Conservation (phyloP, 2,888 invertebrate species). For the Pycnomerus fuliginosus region DNA sequence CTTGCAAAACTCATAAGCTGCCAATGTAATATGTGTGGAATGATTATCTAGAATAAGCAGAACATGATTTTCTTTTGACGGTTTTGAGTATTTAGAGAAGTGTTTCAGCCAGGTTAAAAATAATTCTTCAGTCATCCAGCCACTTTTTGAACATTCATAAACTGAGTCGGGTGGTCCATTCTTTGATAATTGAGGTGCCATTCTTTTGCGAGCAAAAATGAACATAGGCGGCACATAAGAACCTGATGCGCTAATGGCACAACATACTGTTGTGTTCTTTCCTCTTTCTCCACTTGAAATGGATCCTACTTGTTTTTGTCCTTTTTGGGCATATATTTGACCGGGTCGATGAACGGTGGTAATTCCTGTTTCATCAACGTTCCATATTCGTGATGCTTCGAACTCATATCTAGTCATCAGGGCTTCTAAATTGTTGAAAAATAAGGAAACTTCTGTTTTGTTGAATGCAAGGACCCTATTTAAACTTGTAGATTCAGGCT, state of each 20-base stretch:
- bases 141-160: conserved; percentile 21
- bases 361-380: conserved; percentile 48
- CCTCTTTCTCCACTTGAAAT: conserved; percentile 12
- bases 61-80: too few species aligned
- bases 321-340: conserved; percentile 33
- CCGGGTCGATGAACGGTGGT: conserved; percentile 45
- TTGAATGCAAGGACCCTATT: conserved; percentile 35
- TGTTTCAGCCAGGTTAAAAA: conserved; percentile 26
- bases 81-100: too few species aligned
- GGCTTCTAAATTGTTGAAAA: conserved; percentile 31
- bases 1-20: conserved; percentile 21
- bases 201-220: conserved; percentile 22
- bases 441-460: conserved; percentile 28
- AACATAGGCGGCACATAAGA: conserved; percentile 17
- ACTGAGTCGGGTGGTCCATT: conserved; percentile 22
- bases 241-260: conserved; percentile 9
- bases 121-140: conserved; percentile 26
- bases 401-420: conserved; percentile 31
- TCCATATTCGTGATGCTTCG: conserved; percentile 37
- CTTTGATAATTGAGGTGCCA: conserved; percentile 15
- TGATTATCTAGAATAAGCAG: conserved; percentile 23
- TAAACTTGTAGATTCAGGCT: conserved; percentile 38
- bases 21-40: conserved; percentile 17
- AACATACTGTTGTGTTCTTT: conserved; percentile 8
- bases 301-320: conserved; percentile 9